phyloP scores from a whole-genome alignment of 1,140 invertebrate genomes.

The Callitettix versicolor region DNA sequence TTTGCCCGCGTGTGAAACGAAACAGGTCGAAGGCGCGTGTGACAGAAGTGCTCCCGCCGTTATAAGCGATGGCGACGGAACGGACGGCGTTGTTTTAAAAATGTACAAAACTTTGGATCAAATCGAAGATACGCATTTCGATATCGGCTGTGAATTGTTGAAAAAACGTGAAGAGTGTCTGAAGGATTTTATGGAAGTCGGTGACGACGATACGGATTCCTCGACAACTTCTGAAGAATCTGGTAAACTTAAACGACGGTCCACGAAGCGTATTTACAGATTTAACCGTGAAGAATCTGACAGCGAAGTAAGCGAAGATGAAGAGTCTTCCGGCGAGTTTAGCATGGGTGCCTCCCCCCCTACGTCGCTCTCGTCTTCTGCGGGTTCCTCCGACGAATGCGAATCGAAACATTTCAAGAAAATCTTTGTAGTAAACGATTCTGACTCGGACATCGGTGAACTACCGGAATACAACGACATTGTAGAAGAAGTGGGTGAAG shows the following conservation, averaged over 20 bases:
- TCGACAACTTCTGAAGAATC: slow-evolving; percentile 17
- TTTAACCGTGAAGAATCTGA: slow-evolving; percentile 6
- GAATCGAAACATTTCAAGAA: slow-evolving; percentile 4
- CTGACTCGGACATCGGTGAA: slow-evolving; percentile 6
- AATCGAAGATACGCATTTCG: not conserved
- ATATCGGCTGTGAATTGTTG: not conserved
- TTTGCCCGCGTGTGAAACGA: too few relatives aligned
- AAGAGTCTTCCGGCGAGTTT: slow-evolving; percentile 17
- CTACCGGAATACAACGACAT: slow-evolving; percentile 1
- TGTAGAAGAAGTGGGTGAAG: slow-evolving; percentile 1
- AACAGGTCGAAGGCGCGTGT: not conserved
- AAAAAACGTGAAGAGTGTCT: slow-evolving; percentile 11
- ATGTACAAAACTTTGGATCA: slow-evolving; percentile 16
- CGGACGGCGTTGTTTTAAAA: slow-evolving; percentile 19
- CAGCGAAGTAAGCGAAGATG: slow-evolving; percentile 3
- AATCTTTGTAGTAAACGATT: slow-evolving; percentile 12
- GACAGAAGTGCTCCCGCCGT: not conserved
- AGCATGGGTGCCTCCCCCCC: slow-evolving; percentile 4
- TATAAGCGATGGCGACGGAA: not conserved
- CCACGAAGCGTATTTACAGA: slow-evolving; percentile 12
- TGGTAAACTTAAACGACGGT: not conserved
- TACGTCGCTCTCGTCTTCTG: slow-evolving; percentile 17
- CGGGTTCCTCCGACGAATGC: slow-evolving; percentile 16
- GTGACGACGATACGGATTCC: slow-evolving; percentile 2
- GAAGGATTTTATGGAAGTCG: slow-evolving; percentile 16